Percentiles rank a stretch among this genome's conserved stretches.
These are phyloP conservation scores for Streblospio benedicti DNA, from an alignment of 1,140 invertebrate genomes.

Conservation along the genomic window DNA sequence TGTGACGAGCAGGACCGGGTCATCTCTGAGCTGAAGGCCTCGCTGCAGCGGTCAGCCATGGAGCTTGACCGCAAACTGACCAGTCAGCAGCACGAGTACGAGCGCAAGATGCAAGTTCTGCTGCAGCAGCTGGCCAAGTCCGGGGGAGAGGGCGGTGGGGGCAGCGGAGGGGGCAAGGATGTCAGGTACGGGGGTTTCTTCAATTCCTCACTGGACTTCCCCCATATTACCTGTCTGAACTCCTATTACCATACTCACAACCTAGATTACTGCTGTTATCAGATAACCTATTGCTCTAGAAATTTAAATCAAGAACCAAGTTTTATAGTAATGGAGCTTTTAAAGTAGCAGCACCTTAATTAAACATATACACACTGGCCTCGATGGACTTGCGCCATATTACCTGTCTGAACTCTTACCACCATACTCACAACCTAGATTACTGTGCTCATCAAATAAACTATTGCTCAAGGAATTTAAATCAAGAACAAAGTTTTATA, in stretches of 20 bases:
- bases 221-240: background rate
- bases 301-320: background rate
- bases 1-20: slow-evolving; percentile 47
- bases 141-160: slow-evolving; percentile 17
- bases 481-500: too few species aligned
- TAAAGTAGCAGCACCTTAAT: too few species aligned
- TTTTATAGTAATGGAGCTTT: too few species aligned
- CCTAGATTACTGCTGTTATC: too few species aligned
- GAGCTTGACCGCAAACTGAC: slow-evolving; percentile 45
- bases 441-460: too few species aligned
- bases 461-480: too few species aligned
- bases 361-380: too few species aligned
- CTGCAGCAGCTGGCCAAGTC: slow-evolving; percentile 42
- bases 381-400: too few species aligned
- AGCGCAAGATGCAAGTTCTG: slow-evolving; percentile 46
- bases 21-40: slow-evolving; percentile 42
- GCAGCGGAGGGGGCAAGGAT: slow-evolving; percentile 11
- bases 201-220: background rate
- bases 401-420: too few species aligned
- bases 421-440: too few species aligned
- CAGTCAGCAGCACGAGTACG: slow-evolving; percentile 46
- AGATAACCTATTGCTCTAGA: background rate
- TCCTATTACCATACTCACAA: too few species aligned
- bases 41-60: slow-evolving; percentile 41
- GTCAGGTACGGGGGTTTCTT: slow-evolving; percentile 5